Evolutionary conservation across 2,888 invertebrate genomes (phyloP), one percentile per base, ranked within the genome.

Genomic region (Branchellion lobata): DNA sequence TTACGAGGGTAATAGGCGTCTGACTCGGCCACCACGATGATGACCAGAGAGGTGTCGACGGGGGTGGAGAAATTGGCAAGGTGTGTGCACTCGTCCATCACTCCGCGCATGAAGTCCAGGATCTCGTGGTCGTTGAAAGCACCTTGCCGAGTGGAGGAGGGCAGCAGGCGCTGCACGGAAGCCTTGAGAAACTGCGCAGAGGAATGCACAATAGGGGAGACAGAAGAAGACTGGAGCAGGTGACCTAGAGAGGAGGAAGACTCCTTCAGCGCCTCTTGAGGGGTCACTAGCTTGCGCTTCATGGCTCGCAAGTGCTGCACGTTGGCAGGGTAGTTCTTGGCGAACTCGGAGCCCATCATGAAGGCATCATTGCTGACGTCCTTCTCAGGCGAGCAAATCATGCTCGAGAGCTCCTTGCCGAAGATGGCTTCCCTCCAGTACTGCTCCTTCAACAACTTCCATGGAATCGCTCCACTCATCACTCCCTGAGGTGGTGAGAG

Each of bases 21-120:
- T 84, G 93, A 91, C 83, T 92, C 91, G 0, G 97, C 97, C 85
- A 93, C 93, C 0, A 98, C 93, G 27, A 94, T 93, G 68, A 95
- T 95, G 81, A 95, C 93, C 76, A 97, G 89, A 14, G 92, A 92
- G 0, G 96, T 93, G 86, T 98, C 97, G 75, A 92, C 92, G 0
- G 91, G 91, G 24, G 92, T 89, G 1, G 94, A 92, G 86, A 96
- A 99, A 88, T 97, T 96, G 83, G 92, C 93, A 61, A 99, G 89
- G 89, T 97, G 96, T 0, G 98, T 99, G 87, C 96, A 98, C 87
- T 98, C 96, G 86, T 99, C 98, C 98, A 99, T 98, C 83, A 98
- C 92, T 0, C 96, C 96, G 74, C 94, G 90, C 97, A 98, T 97
- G 86, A 98, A 96, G 88, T 94, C 93, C 79, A 94, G 84, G 1